phyloP scores from a whole-genome alignment of 2,797 vertebrate genomes.

The Odontamblyopus rebecca region DNA sequence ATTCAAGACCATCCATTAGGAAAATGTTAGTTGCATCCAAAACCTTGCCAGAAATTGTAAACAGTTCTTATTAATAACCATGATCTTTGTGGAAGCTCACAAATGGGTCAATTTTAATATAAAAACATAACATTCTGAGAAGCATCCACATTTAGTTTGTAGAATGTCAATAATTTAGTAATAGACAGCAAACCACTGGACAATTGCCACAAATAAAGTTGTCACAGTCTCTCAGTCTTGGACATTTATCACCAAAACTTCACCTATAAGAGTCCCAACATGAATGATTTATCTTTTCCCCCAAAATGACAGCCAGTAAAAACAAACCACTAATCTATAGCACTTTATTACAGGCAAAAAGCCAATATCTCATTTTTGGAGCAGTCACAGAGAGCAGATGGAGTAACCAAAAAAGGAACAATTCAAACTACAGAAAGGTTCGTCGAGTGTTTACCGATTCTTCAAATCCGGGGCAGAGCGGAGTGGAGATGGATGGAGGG shows the following conservation, averaged over 20 bases:
- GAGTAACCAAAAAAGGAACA: conserved; percentile 26
- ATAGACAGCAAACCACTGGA: conserved; percentile 30
- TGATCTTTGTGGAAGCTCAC: background rate
- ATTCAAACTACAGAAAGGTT: conserved; percentile 45
- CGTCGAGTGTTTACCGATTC: conserved; percentile 44
- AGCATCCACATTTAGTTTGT: background rate
- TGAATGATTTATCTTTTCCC: background rate
- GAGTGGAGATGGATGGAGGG: conserved; percentile 43
- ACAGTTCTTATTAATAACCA: background rate
- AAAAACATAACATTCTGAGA: background rate
- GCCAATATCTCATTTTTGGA: conserved; percentile 61
- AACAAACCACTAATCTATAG: conserved; percentile 21
- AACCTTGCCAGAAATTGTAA: background rate
- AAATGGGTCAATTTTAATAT: background rate
- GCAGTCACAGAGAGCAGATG: conserved; percentile 45
- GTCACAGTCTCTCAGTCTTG: conserved; percentile 9
- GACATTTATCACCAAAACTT: conserved; percentile 20
- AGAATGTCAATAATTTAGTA: background rate
- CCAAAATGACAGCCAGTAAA: conserved; percentile 4
- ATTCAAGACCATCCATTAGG: background rate
- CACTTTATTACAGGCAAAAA: conserved; percentile 33
- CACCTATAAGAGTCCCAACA: background rate
- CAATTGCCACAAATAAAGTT: conserved; percentile 16
- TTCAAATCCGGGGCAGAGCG: conserved; percentile 25
- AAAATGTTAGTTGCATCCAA: background rate